Percentiles rank a stretch among this genome's conserved stretches.
Evolutionary conservation across 2,113 vertebrate species (phyloP).

Genomic region (Nesoenas mayeri): DNA sequence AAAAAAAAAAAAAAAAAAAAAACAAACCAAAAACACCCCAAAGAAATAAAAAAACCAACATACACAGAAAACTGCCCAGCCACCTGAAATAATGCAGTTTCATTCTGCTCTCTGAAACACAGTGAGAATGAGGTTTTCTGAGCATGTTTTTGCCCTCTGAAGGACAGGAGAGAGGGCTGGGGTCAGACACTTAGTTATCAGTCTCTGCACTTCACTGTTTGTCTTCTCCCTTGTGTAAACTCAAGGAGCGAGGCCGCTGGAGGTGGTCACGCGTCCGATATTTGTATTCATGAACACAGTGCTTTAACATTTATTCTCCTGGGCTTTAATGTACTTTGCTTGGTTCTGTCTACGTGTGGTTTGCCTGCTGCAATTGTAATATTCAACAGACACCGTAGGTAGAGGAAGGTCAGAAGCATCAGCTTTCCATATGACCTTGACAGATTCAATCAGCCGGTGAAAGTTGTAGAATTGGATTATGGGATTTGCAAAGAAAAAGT

Average conservation of each 20-base stretch:
- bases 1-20: too few species aligned
- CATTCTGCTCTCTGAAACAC: not conserved
- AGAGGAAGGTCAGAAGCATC: constrained; percentile 56
- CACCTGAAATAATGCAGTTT: not conserved
- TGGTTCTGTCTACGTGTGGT: not conserved
- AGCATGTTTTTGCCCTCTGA: not conserved
- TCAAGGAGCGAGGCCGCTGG: not conserved
- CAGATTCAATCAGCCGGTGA: constrained; percentile 46
- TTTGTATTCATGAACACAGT: constrained; percentile 42
- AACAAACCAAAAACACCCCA: too few species aligned
- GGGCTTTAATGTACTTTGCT: constrained; percentile 55
- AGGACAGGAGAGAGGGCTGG: not conserved
- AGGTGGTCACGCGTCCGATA: not conserved
- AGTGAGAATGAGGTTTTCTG: not conserved
- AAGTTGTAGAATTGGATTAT: constrained; percentile 66
- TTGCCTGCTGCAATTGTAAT: constrained; percentile 23
- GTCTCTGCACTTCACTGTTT: not conserved
- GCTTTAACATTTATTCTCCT: constrained; percentile 47
- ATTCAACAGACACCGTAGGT: constrained; percentile 44
- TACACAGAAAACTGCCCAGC: not conserved
- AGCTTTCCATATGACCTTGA: constrained; percentile 61
- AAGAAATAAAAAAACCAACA: not conserved
- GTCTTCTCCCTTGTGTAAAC: constrained; percentile 25
- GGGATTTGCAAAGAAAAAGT: constrained; percentile 57
- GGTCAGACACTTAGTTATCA: not conserved